Percentiles rank a stretch among this genome's conserved stretches.
Evolutionary conservation across 2,113 vertebrate species (phyloP).

Genomic region (Phyllostomus hastatus): DNA sequence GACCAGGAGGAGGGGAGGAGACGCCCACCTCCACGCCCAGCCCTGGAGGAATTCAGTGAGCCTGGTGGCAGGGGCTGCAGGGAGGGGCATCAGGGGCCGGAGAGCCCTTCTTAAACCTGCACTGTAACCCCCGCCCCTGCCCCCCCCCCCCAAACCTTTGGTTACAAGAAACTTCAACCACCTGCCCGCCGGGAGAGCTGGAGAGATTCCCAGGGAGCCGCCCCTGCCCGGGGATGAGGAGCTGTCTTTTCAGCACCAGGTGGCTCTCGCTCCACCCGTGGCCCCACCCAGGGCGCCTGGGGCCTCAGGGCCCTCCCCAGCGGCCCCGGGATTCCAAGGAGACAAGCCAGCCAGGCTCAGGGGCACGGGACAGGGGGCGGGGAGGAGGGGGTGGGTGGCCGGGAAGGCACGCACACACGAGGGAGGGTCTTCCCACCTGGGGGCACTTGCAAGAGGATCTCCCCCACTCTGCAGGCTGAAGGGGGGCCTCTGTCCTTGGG

Average conservation of each 20-base stretch:
- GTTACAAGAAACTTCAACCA: not conserved
- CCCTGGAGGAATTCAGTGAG: not conserved
- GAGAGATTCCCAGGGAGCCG: not conserved
- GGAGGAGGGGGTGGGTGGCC: rapidly evolving
- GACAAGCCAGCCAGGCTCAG: not conserved
- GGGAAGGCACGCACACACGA: no score
- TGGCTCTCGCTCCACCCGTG: rapidly evolving
- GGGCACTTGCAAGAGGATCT: rapidly evolving
- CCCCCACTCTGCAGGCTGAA: not conserved
- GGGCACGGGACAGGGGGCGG: not conserved
- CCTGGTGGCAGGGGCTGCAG: not conserved
- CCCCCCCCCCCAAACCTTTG: not conserved
- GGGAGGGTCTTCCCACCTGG: not conserved
- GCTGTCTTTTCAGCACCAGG: constrained; percentile 58
- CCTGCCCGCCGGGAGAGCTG: rapidly evolving
- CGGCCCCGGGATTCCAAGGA: not conserved
- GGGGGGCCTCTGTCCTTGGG: not conserved
- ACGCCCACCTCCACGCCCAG: rapidly evolving
- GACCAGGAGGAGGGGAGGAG: rapidly evolving
- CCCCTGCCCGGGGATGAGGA: not conserved
- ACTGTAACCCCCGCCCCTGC: not conserved
- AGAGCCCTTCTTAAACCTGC: not conserved
- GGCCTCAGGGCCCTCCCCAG: rapidly evolving
- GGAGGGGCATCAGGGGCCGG: no score
- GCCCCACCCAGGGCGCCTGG: not conserved